phyloP scores from a whole-genome alignment of 2,888 invertebrate species.

The Penaeus monodon region DNA sequence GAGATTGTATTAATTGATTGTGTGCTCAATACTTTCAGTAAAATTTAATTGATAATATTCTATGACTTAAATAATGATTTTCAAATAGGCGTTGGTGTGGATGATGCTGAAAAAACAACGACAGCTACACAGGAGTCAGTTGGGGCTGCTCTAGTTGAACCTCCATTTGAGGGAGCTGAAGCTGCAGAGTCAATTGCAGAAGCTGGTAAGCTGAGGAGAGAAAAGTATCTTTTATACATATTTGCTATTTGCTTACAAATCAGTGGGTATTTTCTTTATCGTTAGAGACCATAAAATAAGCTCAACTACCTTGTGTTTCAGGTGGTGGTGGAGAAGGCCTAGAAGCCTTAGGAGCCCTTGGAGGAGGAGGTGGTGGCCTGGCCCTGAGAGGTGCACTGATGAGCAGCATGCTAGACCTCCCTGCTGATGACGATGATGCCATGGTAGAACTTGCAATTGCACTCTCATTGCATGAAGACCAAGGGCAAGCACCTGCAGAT shows the following conservation, averaged over 20 bases:
- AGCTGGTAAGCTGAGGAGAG: slow-evolving; percentile 36
- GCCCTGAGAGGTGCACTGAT: slow-evolving; percentile 49
- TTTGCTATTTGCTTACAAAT: background rate
- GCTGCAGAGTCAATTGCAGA: slow-evolving; percentile 60
- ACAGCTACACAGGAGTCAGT: slow-evolving; percentile 72
- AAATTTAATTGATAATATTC: too few species aligned
- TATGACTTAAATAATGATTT: background rate
- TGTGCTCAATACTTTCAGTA: too few species aligned
- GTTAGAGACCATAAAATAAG: background rate
- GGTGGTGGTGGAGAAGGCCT: slow-evolving; percentile 57
- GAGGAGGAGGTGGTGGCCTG: slow-evolving; percentile 58
- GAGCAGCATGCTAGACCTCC: slow-evolving; percentile 60
- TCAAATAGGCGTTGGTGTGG: slow-evolving; percentile 48
- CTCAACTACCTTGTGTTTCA: background rate
- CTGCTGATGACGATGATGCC: slow-evolving; percentile 93
- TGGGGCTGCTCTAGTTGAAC: slow-evolving; percentile 69
- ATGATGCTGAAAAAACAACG: slow-evolving; percentile 45
- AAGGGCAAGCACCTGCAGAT: slow-evolving; percentile 70
- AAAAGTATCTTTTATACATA: background rate
- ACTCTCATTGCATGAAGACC: slow-evolving; percentile 85
- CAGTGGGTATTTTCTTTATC: background rate
- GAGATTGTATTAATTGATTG: too few species aligned
- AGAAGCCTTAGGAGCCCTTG: slow-evolving; percentile 51
- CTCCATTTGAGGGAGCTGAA: slow-evolving; percentile 59
- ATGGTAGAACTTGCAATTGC: slow-evolving; percentile 97